Evolutionary conservation across 2,888 invertebrate genomes (phyloP).

Genomic region (Morpho deidamia): DNA sequence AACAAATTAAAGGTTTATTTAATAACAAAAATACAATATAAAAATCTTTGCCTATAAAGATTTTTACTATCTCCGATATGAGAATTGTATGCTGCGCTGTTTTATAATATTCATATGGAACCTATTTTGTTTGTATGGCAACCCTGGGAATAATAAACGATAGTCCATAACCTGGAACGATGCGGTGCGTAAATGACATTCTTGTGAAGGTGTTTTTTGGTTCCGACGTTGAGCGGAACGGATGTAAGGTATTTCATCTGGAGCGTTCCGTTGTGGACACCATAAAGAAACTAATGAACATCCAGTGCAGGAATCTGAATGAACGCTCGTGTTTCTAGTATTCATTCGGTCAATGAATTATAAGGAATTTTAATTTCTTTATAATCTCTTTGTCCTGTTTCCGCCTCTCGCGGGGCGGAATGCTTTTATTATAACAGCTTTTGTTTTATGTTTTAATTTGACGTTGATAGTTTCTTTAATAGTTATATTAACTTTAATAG

Average conservation of each 20-base stretch:
- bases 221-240: slow-evolving; percentile 52
- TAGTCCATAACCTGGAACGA: slow-evolving; percentile 29
- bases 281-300: slow-evolving; percentile 47
- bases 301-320: slow-evolving; percentile 38
- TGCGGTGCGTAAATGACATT: slow-evolving; percentile 61
- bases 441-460: neutral
- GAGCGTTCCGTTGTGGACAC: slow-evolving; percentile 33
- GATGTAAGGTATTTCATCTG: slow-evolving; percentile 46
- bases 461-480: too few species aligned
- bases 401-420: slow-evolving; percentile 9
- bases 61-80: too few species aligned
- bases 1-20: too few species aligned
- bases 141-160: slow-evolving; percentile 34
- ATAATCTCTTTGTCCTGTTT: slow-evolving; percentile 18
- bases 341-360: slow-evolving; percentile 21
- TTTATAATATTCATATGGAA: too few species aligned
- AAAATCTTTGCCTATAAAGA: too few species aligned
- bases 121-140: slow-evolving; percentile 21
- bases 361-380: slow-evolving; percentile 22
- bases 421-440: neutral
- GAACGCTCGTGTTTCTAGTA: slow-evolving; percentile 16
- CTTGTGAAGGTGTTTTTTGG: slow-evolving; percentile 60
- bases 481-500: too few species aligned
- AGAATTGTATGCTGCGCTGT: too few species aligned
- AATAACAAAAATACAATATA: too few species aligned